Base-by-base conservation (phyloP, 2,113 vertebrate species). In the Embiotoca jacksoni region DNA sequence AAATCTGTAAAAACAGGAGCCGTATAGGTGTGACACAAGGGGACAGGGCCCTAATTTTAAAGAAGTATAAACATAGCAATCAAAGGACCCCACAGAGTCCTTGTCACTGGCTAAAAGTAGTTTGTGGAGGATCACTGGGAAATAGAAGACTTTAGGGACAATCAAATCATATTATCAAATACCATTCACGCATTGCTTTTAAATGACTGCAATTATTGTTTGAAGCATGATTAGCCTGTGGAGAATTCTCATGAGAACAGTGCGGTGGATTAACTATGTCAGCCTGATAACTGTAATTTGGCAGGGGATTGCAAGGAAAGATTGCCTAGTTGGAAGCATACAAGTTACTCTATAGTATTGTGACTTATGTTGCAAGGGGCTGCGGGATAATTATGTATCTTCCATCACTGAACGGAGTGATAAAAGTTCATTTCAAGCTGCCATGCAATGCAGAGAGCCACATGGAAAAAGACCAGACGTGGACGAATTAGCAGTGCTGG, bases 161-260 rank as follows among this genome's bases (percentile, higher is more conserved):
- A 82, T 84, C 7, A 78, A 84, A 16, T 84, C 57, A 66, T 61
- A 84, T 87, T 59, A 84, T 84, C 70, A 87, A 89, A 84, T n/a
- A 73, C 54, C 71, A 84, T 86, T 88, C 82, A 78, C 33, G 50
- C 88, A 81, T 84, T 57, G 75, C 87, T 82, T 84, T 91, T 87
- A 89, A 90, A 91, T 83, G 88, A 91, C 81, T 88, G 82, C 82
- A 91, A 91, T 93, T 91, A 91, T 85, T 88, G 82, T 88, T 88
- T 78, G 72, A 77, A 78, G 85, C 86, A 80, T 72, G 71, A 89
- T 93, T 89, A 91, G 90, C 62, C 65, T 32, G 16, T 63, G 64
- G 41, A 56, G 56, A 71, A 72, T 55, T 86, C 83, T 75, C 86
- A 49, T 64, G 85, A 80, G 83, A 81, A 50, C n/a, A 55, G 67